A percentile compares a stretch with the other conserved stretches of the same genome.
Evolutionary conservation across 2,888 invertebrate genomes (phyloP).

Genomic region (Strigamia crassipes): DNA sequence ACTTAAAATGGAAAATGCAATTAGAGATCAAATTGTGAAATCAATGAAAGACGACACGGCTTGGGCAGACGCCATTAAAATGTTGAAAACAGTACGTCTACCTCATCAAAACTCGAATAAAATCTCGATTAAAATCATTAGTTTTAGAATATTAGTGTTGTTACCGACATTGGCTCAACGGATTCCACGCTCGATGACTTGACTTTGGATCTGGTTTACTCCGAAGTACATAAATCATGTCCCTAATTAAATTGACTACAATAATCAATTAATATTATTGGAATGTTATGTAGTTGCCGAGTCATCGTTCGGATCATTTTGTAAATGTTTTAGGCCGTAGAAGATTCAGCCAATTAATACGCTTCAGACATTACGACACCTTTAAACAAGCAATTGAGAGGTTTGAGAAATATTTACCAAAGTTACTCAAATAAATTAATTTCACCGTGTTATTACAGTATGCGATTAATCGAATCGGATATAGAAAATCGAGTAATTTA

Average conservation of each 20-base stretch:
- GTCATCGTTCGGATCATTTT: slow-evolving; percentile 17
- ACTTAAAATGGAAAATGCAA: slow-evolving; percentile 6
- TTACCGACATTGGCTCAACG: not conserved
- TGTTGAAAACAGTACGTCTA: not conserved
- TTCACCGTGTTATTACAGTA: not conserved
- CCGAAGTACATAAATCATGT: not conserved
- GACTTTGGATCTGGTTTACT: not conserved
- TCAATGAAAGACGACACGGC: not conserved
- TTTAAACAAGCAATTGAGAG: not conserved
- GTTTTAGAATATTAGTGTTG: not conserved
- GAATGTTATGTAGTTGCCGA: not conserved
- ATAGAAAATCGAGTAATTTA: not conserved
- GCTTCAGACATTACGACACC: not conserved
- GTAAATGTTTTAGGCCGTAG: not conserved
- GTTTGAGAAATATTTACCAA: not conserved
- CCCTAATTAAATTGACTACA: not conserved
- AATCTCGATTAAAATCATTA: not conserved
- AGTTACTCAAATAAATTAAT: not conserved
- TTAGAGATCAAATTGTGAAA: slow-evolving; percentile 23
- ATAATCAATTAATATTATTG: not conserved
- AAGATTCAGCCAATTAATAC: not conserved
- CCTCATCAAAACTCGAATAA: not conserved
- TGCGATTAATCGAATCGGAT: not conserved
- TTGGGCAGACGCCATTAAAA: not conserved
- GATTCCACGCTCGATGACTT: not conserved